A percentile compares a stretch with the other conserved stretches of the same genome.
phyloP scores from a whole-genome alignment of 1,140 invertebrate genomes.

The Habropoda laboriosa region DNA sequence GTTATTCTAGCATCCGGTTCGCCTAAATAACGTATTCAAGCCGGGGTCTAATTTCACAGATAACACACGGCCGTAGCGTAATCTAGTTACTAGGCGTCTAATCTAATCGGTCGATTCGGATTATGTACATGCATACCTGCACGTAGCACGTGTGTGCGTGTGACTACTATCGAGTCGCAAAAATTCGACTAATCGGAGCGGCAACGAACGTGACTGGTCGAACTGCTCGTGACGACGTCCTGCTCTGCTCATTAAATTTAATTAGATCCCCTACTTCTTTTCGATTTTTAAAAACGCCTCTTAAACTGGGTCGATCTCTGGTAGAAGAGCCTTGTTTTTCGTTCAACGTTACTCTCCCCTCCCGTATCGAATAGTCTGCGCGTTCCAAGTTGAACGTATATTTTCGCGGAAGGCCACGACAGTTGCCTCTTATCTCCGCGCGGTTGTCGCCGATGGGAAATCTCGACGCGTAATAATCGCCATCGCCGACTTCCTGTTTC shows the following conservation, averaged over 20 bases:
- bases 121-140: constrained; percentile 70
- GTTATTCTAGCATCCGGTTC: constrained; percentile 49
- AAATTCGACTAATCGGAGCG: constrained; percentile 21
- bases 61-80: constrained; percentile 76
- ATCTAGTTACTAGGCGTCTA: constrained; percentile 82
- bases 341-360: neutral
- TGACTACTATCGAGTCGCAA: constrained; percentile 5
- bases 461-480: constrained; percentile 13
- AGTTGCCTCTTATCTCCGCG: neutral
- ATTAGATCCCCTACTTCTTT: constrained; percentile 33
- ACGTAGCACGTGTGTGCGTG: constrained; percentile 25
- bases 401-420: constrained; percentile 6
- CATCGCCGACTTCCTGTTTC: constrained; percentile 2
- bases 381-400: neutral
- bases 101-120: constrained; percentile 80
- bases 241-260: constrained; percentile 64
- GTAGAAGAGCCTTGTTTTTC: neutral
- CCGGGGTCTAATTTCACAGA: constrained; percentile 80
- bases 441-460: constrained; percentile 7
- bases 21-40: constrained; percentile 74
- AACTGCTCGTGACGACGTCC: constrained; percentile 43
- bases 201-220: constrained; percentile 18
- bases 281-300: constrained; percentile 19
- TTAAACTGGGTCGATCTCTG: constrained; percentile 4
- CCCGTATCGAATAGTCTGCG: neutral